Evolutionary conservation across 1,140 invertebrate species (phyloP).

Genomic region (Octopus bimaculoides): DNA sequence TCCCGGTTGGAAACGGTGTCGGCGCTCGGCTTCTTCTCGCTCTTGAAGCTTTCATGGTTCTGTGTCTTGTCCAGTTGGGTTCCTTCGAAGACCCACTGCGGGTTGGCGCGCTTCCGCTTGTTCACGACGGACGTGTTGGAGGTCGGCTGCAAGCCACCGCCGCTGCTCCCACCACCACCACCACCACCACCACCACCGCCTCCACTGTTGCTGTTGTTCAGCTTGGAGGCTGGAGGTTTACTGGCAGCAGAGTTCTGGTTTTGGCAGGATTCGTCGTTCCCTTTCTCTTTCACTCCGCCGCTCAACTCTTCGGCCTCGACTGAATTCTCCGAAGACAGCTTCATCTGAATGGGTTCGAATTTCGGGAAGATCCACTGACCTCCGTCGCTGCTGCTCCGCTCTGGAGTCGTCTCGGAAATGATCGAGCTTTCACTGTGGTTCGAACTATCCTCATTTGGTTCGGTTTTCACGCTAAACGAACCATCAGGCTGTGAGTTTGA

Average conservation of each 20-base stretch:
- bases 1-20: constrained; percentile 20
- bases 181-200: not conserved
- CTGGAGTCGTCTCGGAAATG: constrained; percentile 41
- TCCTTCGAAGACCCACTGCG: constrained; percentile 95
- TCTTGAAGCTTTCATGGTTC: constrained; percentile 18
- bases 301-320: constrained; percentile 26
- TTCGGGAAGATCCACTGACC: constrained; percentile 54
- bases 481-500: constrained; percentile 12
- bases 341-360: constrained; percentile 46
- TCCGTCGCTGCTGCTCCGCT: constrained; percentile 24
- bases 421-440: constrained; percentile 56
- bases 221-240: not conserved
- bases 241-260: constrained; percentile 6
- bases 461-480: constrained; percentile 29
- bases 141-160: not conserved
- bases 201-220: not conserved
- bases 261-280: constrained; percentile 51
- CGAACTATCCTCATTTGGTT: constrained; percentile 48
- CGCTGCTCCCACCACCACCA: constrained; percentile 14
- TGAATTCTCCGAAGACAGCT: constrained; percentile 37
- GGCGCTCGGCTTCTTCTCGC: constrained; percentile 16
- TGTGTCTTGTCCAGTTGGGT: constrained; percentile 68
- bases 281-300: constrained; percentile 20
- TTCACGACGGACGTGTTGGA: constrained; percentile 48
- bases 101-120: constrained; percentile 87